Conservation (phyloP, 1,140 invertebrate genomes). For the Berghia stephanieae region DNA sequence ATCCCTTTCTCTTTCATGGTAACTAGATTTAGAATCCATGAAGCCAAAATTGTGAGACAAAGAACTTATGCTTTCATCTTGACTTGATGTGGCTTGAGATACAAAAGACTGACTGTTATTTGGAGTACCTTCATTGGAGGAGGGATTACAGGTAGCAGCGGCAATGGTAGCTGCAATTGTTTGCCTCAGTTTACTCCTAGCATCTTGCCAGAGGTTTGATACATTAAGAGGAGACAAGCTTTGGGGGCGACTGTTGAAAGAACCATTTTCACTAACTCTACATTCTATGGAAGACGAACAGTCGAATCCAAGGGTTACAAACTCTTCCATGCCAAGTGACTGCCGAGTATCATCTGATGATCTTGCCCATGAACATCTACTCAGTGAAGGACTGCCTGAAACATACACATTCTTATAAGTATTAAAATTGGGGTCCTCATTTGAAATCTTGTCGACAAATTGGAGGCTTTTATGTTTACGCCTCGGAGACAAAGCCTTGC, state of each 20-base stretch:
- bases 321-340: constrained; percentile 10
- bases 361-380: constrained; percentile 20
- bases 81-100: background rate
- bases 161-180: constrained; percentile 31
- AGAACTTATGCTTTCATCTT: constrained; percentile 23
- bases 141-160: constrained; percentile 8
- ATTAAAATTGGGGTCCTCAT: too few species aligned
- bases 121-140: constrained; percentile 20
- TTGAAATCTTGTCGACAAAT: too few species aligned
- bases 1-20: constrained; percentile 8
- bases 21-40: constrained; percentile 19
- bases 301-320: constrained; percentile 12
- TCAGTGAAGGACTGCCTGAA: background rate
- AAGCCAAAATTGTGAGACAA: constrained; percentile 15
- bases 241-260: constrained; percentile 11
- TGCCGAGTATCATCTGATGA: constrained; percentile 14
- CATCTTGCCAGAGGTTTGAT: constrained; percentile 18
- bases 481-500: too few species aligned
- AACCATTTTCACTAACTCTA: constrained; percentile 11
- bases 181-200: background rate
- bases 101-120: background rate
- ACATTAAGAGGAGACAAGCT: constrained; percentile 26
- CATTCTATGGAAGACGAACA: constrained; percentile 19
- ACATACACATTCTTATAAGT: too few species aligned
- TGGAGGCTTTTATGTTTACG: too few species aligned